These are phyloP conservation scores for Ochropleura leucogaster DNA, from an alignment of 2,888 invertebrate genomes.

Conservation along the genomic window DNA sequence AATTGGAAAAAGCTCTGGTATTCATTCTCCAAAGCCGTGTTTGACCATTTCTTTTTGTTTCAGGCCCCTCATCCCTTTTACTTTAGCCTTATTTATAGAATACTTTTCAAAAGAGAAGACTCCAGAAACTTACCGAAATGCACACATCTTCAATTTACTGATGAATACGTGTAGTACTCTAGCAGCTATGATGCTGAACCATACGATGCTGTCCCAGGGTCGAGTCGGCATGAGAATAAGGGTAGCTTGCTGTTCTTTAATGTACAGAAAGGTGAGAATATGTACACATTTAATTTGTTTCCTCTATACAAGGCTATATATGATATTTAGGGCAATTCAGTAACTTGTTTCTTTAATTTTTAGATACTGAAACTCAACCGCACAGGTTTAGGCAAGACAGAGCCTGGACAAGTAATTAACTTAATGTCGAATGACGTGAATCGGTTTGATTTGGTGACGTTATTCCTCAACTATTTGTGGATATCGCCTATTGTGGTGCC, in stretches of 20 bases:
- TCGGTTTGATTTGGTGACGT: slow-evolving; percentile 94
- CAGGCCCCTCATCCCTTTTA: slow-evolving; percentile 89
- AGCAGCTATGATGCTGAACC: slow-evolving; percentile 92
- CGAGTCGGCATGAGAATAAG: slow-evolving; percentile 94
- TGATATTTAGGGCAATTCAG: too few species aligned
- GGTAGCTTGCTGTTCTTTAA: slow-evolving; percentile 94
- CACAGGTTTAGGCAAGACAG: slow-evolving; percentile 90
- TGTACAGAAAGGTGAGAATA: slow-evolving; percentile 93
- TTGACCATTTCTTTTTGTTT: slow-evolving; percentile 23
- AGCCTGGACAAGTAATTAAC: slow-evolving; percentile 95
- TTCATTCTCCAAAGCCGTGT: neutral
- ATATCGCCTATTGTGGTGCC: slow-evolving; percentile 94
- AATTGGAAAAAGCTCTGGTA: neutral
- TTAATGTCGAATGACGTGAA: slow-evolving; percentile 96
- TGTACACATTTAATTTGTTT: neutral
- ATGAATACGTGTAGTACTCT: slow-evolving; percentile 91
- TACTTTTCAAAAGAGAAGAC: slow-evolving; percentile 91
- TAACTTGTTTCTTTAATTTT: slow-evolving; percentile 51
- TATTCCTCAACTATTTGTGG: slow-evolving; percentile 94
- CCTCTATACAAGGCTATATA: too few species aligned
- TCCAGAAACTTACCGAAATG: slow-evolving; percentile 86
- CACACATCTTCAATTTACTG: slow-evolving; percentile 92
- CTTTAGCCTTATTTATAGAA: slow-evolving; percentile 91
- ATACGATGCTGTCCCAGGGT: slow-evolving; percentile 87
- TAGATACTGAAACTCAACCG: slow-evolving; percentile 89